phyloP scores from a whole-genome alignment of 2,113 vertebrate genomes.

The Grantiella picta region DNA sequence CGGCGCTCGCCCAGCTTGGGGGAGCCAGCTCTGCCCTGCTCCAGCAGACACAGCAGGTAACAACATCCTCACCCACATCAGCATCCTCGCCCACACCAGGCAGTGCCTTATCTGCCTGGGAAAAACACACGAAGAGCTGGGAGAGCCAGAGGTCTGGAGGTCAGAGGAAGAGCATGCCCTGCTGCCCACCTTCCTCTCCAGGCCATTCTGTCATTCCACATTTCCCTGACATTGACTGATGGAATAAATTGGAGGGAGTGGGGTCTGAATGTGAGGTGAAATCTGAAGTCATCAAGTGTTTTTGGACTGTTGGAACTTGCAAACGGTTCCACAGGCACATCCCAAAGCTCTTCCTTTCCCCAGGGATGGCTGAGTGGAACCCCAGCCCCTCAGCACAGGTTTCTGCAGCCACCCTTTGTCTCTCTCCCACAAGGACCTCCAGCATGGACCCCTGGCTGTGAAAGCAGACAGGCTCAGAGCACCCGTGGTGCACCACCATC shows the following conservation, averaged over 20 bases:
- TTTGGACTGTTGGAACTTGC: background rate
- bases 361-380: background rate
- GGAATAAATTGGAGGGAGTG: background rate
- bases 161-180: background rate
- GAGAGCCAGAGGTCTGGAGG: background rate
- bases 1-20: background rate
- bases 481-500: slow-evolving; percentile 78
- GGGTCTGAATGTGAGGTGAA: background rate
- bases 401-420: background rate
- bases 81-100: background rate
- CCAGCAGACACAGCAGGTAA: slow-evolving; percentile 59
- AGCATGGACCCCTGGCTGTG: background rate
- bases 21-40: background rate
- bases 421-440: slow-evolving; percentile 54
- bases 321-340: background rate
- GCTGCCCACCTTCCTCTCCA: background rate
- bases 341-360: background rate
- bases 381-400: background rate
- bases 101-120: background rate
- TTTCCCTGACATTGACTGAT: fast-evolving
- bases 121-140: background rate
- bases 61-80: background rate
- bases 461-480: slow-evolving; percentile 64
- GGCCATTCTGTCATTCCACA: background rate
- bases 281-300: background rate